Conservation (phyloP, 2,888 invertebrate genomes). For the Netelia virgata region DNA sequence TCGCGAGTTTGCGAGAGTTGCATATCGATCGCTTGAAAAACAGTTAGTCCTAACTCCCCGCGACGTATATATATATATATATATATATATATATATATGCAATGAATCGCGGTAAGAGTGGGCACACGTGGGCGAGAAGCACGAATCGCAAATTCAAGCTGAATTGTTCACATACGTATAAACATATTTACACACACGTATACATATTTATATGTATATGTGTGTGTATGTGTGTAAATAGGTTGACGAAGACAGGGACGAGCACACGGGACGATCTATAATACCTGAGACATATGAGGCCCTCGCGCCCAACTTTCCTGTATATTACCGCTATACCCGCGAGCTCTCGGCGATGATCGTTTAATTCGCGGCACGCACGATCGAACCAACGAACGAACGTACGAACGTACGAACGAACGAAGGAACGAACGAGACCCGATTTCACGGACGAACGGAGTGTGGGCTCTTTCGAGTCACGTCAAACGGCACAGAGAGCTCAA, state of each 20-base stretch:
- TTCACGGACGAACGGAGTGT: conserved; percentile 50
- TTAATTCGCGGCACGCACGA: conserved; percentile 66
- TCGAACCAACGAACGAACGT: conserved; percentile 43
- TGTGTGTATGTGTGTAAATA: not conserved
- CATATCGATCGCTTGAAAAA: conserved; percentile 64
- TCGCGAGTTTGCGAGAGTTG: conserved; percentile 41
- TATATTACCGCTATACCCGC: conserved; percentile 61
- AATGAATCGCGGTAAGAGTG: conserved; percentile 34
- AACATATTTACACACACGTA: not conserved
- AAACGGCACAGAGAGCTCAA: conserved; percentile 36
- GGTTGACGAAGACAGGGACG: not conserved
- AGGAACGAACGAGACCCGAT: conserved; percentile 53
- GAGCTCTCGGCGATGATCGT: conserved; percentile 49
- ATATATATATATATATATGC: no score
- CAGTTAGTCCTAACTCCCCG: conserved; percentile 58
- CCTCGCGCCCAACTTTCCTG: conserved; percentile 52
- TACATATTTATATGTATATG: not conserved
- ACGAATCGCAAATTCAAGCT: conserved; percentile 58
- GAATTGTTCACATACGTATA: conserved; percentile 23
- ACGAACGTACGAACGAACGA: conserved; percentile 40
- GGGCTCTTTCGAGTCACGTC: conserved; percentile 57
- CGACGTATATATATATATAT: no score
- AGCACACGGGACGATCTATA: conserved; percentile 6
- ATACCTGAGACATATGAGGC: not conserved
- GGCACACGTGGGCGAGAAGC: conserved; percentile 57